These are phyloP conservation scores for Delichon dasypus DNA, from an alignment of 2,797 vertebrate species.

Conservation along the genomic window DNA sequence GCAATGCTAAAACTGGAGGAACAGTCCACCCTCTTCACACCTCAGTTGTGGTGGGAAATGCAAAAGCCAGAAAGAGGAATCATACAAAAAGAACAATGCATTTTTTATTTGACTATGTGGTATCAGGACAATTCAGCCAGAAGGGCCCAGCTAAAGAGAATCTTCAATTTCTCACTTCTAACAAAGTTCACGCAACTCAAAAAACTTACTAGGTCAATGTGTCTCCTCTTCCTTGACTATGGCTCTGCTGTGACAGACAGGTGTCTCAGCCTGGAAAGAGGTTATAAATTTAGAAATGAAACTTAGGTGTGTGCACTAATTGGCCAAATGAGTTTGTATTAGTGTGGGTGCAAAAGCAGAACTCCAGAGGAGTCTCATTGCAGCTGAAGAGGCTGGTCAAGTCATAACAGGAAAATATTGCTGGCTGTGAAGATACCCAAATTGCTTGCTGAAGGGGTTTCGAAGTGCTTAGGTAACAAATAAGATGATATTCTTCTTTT, in stretches of 20 bases:
- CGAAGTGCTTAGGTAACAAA: background rate
- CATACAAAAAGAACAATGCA: background rate
- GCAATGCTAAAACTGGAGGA: background rate
- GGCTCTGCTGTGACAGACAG: background rate
- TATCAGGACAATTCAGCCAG: background rate
- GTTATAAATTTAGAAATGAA: background rate
- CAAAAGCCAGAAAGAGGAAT: background rate
- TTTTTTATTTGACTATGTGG: background rate
- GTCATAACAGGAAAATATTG: background rate
- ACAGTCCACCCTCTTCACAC: background rate
- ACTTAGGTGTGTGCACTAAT: background rate
- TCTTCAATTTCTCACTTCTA: background rate
- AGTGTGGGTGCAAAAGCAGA: background rate
- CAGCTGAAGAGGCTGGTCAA: background rate
- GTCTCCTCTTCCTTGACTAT: background rate
- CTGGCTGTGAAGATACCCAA: background rate
- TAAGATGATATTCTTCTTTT: background rate
- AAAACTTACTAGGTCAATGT: background rate
- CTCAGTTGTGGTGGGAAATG: background rate
- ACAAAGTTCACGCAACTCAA: background rate
- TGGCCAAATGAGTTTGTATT: background rate
- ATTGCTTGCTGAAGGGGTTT: background rate
- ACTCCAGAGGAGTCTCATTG: background rate
- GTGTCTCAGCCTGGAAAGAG: background rate
- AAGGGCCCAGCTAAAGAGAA: background rate